Base-by-base conservation (phyloP, 2,797 vertebrate species). In the Brachyalestes nurse region DNA sequence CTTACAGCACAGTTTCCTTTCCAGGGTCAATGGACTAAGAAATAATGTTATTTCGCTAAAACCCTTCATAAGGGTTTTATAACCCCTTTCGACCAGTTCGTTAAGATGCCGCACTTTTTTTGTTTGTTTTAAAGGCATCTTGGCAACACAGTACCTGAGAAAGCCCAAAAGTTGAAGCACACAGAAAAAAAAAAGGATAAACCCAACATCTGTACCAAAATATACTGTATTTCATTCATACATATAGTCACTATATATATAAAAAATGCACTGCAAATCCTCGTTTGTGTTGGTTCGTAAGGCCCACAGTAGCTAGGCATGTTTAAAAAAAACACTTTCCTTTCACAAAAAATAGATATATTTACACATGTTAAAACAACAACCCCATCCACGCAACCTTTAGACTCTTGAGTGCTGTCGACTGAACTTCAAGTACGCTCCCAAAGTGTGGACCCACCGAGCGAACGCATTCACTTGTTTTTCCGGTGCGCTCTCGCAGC, bases 211-310 rank as follows among this genome's bases (percentile, higher is more conserved):
- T 90, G 87, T 90, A 92, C 87, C 91, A 92, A 92, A 93, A 93
- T 93, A 93, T 88, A 88, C 88, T 92, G 84, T 81, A 83, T 87
- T 79, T 85, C 85, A 86, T 83, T 83, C 90, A 90, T 88, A 85
- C 75, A 65, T 83, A 82, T 83, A 80, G 64, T 85, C 77, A 77
- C 61, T 80, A 38, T 91, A 87, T 87, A 89, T 87, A 89, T 89
- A n/a, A 89, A 93, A 94, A 92, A 92, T 89, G 91, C 88, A 91
- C 89, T 88, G 86, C 89, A 92, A 91, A 90, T 89, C 88, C 86
- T 82, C 77, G 65, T 88, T 88, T 87, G 89, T 55, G 58, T 88
- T 88, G 88, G 83, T 84, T 90, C 81, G 49, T 84, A 76, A 82
- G 81, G 69, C 85, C 81, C 66, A 69, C 74, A 77, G 79, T 86